These are phyloP conservation scores for Homarus americanus DNA, from an alignment of 1,140 invertebrate species.

Conservation along the genomic window DNA sequence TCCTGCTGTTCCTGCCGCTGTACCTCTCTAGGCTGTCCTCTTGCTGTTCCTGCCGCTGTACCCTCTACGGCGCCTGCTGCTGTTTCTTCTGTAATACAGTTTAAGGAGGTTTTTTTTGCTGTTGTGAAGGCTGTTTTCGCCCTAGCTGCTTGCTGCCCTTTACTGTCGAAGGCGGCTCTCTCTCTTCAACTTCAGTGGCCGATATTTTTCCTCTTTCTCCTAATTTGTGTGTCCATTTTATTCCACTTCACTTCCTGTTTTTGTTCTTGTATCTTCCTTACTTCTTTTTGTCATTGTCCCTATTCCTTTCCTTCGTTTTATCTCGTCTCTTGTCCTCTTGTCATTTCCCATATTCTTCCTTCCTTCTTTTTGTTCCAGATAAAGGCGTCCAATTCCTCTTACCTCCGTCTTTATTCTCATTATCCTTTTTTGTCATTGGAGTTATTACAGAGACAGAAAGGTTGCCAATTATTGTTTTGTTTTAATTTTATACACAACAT, in stretches of 20 bases:
- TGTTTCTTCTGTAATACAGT: conserved; percentile 86
- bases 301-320: too few relatives aligned
- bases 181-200: neutral
- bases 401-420: too few relatives aligned
- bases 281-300: neutral
- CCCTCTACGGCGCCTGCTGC: conserved; percentile 84
- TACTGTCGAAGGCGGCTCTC: neutral
- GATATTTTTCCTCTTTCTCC: neutral
- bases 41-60: conserved; percentile 85
- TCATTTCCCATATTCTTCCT: too few relatives aligned
- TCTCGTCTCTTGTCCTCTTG: too few relatives aligned
- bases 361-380: too few relatives aligned
- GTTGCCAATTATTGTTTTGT: too few relatives aligned
- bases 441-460: too few relatives aligned
- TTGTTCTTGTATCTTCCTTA: neutral
- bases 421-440: too few relatives aligned
- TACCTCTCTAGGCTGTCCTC: conserved; percentile 77
- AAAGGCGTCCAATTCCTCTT: too few relatives aligned
- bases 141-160: neutral
- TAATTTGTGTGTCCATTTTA: neutral
- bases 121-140: neutral
- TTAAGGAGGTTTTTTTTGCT: neutral
- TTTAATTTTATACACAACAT: too few relatives aligned
- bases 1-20: conserved; percentile 95
- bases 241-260: neutral